A percentile compares a stretch with the other conserved stretches of the same genome.
Evolutionary conservation across 2,888 invertebrate genomes (phyloP).

Genomic region (Tetheella fluctuosa): DNA sequence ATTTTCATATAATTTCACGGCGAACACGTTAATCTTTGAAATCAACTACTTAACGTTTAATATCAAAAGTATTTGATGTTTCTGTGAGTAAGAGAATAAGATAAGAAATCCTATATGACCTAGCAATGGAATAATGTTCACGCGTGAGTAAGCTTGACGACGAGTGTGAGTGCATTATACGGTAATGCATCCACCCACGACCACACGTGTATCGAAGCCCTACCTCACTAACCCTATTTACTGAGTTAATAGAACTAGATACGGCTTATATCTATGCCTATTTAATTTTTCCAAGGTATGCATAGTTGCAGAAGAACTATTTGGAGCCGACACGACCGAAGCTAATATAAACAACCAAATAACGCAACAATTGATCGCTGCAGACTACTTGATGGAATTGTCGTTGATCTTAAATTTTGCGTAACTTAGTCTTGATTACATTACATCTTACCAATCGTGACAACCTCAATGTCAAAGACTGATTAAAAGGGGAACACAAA

Average conservation of each 20-base stretch:
- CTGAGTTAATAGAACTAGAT: slow-evolving; percentile 47
- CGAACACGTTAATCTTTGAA: neutral
- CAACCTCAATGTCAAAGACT: slow-evolving; percentile 24
- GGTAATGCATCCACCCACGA: slow-evolving; percentile 45
- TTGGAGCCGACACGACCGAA: neutral
- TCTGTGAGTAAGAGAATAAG: neutral
- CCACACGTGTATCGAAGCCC: slow-evolving; percentile 70
- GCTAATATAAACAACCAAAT: neutral
- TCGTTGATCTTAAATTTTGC: neutral
- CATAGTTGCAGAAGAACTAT: neutral
- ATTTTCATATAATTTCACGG: slow-evolving; percentile 19
- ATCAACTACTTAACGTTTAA: neutral
- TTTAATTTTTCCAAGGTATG: slow-evolving; percentile 30
- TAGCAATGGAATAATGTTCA: slow-evolving; percentile 40
- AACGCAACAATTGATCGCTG: neutral
- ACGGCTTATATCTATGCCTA: slow-evolving; percentile 51
- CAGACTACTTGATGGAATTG: neutral
- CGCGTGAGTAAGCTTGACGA: slow-evolving; percentile 57
- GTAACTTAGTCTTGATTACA: too few species aligned
- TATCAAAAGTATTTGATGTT: slow-evolving; percentile 23
- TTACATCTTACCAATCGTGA: slow-evolving; percentile 18
- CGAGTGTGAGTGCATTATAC: slow-evolving; percentile 28
- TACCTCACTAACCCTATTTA: slow-evolving; percentile 74
- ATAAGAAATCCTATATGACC: slow-evolving; percentile 23
- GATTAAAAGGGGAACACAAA: slow-evolving; percentile 54